Evolutionary conservation across 2,888 invertebrate genomes (phyloP).

Genomic region (Chrysolina oricalcia): DNA sequence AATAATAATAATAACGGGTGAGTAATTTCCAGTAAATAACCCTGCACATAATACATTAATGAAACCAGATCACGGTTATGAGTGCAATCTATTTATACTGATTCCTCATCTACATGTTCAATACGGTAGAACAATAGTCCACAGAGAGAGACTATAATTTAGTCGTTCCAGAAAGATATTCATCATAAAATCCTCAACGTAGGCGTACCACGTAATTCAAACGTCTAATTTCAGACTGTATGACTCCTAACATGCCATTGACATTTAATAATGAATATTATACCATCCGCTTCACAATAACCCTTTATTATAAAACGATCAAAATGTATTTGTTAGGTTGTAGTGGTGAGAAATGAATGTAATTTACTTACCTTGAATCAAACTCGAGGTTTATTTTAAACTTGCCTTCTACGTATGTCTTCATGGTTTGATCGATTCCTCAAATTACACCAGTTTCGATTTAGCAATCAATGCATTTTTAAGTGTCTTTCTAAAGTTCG

Average conservation of each 20-base stretch:
- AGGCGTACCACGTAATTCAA: background rate
- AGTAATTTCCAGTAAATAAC: no score
- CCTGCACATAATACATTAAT: no score
- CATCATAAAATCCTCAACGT: constrained; percentile 6
- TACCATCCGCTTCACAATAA: background rate
- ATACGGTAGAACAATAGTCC: no score
- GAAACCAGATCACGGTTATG: no score
- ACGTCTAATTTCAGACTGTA: background rate
- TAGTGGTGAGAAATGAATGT: background rate
- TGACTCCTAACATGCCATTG: background rate
- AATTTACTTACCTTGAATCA: constrained; percentile 17
- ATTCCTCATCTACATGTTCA: no score
- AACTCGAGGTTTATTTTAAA: constrained; percentile 1
- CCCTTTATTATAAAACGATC: constrained; percentile 2
- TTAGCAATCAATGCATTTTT: background rate
- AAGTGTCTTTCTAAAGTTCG: no score
- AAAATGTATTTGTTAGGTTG: background rate
- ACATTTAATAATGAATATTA: background rate
- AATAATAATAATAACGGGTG: no score
- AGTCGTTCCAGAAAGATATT: background rate
- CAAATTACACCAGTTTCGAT: background rate
- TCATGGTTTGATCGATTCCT: background rate
- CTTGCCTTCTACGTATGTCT: background rate
- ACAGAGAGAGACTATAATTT: no score
- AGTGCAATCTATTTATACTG: no score